phyloP scores from a whole-genome alignment of 2,888 invertebrate genomes.

The Eilema caniola region DNA sequence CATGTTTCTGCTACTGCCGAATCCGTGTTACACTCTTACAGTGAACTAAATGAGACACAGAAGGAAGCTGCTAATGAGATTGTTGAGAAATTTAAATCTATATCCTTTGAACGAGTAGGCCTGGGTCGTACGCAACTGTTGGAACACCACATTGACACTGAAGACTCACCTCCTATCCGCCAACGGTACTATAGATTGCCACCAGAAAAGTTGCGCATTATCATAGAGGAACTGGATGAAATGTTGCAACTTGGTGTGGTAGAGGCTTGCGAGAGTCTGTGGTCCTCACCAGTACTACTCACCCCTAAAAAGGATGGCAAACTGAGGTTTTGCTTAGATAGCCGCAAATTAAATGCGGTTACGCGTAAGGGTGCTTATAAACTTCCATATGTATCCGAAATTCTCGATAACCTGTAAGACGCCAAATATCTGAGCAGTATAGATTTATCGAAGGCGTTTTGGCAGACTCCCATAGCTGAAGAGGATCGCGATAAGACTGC shows the following conservation, averaged over 20 bases:
- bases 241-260: not conserved
- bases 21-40: not conserved
- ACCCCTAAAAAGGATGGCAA: not conserved
- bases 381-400: not conserved
- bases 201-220: not conserved
- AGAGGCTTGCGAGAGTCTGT: not conserved
- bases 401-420: not conserved
- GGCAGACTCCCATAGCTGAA: not conserved
- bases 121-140: not conserved
- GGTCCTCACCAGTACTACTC: not conserved
- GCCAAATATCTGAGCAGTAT: not conserved
- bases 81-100: not conserved
- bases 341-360: not conserved
- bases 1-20: not conserved
- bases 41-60: not conserved
- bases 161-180: not conserved
- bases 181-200: not conserved
- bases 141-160: not conserved
- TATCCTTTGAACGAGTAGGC: not conserved
- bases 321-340: not conserved
- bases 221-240: not conserved
- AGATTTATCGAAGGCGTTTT: constrained; percentile 7
- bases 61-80: not conserved
- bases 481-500: constrained; percentile 5
- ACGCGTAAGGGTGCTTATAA: not conserved